Evolutionary conservation across 64 coral and sea anemone genomes (phyloP), one percentile per base, ranked within the genome.

Genomic region (Astreopora myriophthalma): DNA sequence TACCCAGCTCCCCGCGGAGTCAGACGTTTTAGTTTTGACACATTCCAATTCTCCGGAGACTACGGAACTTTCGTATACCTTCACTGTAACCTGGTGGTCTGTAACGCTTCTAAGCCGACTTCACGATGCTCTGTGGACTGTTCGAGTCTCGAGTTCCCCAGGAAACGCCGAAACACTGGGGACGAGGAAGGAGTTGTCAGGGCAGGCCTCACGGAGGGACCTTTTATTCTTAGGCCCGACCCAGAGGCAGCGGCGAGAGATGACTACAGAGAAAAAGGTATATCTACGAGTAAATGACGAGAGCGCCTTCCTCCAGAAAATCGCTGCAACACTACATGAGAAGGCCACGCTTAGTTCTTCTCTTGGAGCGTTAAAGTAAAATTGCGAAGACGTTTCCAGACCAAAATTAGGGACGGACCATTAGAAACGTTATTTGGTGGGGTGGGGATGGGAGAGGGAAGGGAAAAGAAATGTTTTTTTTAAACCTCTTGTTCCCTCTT

Each of bases 21-120:
- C 51, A 73, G 93, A 91, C 62, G 91, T 25, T 94, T 90, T 31
- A 96, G 95, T 69, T 96, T 96, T 51, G 89, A 96, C 6, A 92
- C 95, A 17, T 96, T 96, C 48, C 79, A 94, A 39, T 96, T 96
- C 37, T 86, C 89, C 33, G 91, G 75, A 10, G 12, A 86, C 37
- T 92, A 92, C 34, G 52, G 83, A 55, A 63, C 38, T n/a, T 96
- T 96, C 34, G 95, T 96, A 4, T 96, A 90, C 48, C 80, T 96
- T 30, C 91, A 94, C 38, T 96, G 95, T 12, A 92, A 86, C 30
- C 69, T 96, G 36, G 73, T 96, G 19, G 95, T 96, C 34, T 96
- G 91, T 20, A 96, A 94, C 49, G 95, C 91, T 9, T 94, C 91
- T 2, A 73, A 96, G 34, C 38, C 95, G 23, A 48, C 38, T 8